phyloP scores from a whole-genome alignment of 2,797 vertebrate genomes.

The Zalophus californianus region DNA sequence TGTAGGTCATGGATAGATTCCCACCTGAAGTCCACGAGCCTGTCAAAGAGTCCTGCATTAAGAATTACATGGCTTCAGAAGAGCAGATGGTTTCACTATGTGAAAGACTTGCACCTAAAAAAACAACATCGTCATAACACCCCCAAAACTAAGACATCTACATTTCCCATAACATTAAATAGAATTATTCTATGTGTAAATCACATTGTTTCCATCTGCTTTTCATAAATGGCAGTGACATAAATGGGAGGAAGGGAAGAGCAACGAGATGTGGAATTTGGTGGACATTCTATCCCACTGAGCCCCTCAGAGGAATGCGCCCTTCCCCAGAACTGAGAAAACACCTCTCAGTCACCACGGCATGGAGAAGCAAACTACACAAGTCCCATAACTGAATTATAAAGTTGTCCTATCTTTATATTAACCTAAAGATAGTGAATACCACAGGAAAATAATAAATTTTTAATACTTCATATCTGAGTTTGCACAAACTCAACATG shows the following conservation, averaged over 20 bases:
- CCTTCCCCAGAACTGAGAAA: slow-evolving; percentile 2
- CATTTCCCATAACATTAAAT: slow-evolving; percentile 42
- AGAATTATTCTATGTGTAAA: not conserved
- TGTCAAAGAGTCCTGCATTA: not conserved
- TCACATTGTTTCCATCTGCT: slow-evolving; percentile 65
- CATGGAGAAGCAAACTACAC: not conserved
- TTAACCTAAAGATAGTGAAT: slow-evolving; percentile 58
- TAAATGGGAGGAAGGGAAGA: slow-evolving; percentile 25
- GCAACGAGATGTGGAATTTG: slow-evolving; percentile 34
- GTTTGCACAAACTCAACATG: slow-evolving; percentile 22
- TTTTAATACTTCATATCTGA: slow-evolving; percentile 32
- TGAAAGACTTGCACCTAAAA: not conserved
- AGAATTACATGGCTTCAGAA: not conserved
- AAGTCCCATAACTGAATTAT: slow-evolving; percentile 2
- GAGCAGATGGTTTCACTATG: slow-evolving; percentile 20
- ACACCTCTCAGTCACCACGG: not conserved
- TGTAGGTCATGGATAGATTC: not conserved
- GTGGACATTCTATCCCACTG: not conserved
- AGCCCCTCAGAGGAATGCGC: not conserved
- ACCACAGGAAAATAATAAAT: not conserved
- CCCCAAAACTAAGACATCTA: not conserved
- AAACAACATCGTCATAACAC: not conserved
- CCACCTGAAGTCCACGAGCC: not conserved
- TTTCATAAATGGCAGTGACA: slow-evolving; percentile 64
- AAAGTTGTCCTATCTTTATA: slow-evolving; percentile 6